Evolutionary conservation across 2,113 vertebrate genomes (phyloP).

Genomic region (Desmodus rotundus): DNA sequence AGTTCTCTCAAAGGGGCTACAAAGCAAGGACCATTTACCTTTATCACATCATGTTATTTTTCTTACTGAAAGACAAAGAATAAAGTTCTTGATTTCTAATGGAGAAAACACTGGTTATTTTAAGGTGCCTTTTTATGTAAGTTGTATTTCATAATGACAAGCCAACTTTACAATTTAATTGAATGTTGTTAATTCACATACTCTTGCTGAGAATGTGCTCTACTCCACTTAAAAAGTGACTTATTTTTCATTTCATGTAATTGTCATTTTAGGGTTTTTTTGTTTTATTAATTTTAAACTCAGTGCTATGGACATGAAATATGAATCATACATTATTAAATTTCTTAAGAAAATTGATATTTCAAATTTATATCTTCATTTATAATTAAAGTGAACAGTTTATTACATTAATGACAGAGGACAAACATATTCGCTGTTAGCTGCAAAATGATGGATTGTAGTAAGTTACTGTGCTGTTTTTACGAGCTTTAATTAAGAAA

Average conservation of each 20-base stretch:
- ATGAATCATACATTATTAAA: conserved; percentile 33
- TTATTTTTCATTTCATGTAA: not conserved
- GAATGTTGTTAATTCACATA: not conserved
- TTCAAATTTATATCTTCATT: conserved; percentile 44
- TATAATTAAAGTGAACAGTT: conserved; percentile 35
- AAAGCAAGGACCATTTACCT: conserved; percentile 35
- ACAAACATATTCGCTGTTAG: not conserved
- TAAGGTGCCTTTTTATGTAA: not conserved
- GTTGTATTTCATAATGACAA: not conserved
- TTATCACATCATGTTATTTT: conserved; percentile 24
- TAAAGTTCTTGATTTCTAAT: not conserved
- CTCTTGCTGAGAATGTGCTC: not conserved
- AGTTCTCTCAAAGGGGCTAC: not conserved
- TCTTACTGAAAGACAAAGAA: not conserved
- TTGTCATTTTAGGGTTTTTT: not conserved
- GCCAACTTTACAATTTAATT: not conserved
- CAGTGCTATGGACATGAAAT: not conserved
- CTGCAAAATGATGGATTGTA: not conserved
- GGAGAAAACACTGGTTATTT: not conserved
- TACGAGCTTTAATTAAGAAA: conserved; percentile 68
- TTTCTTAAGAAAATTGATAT: conserved; percentile 40
- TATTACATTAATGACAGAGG: conserved; percentile 5
- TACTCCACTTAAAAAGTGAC: not conserved
- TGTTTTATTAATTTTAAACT: conserved; percentile 13
- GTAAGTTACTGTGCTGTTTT: conserved; percentile 34